Evolutionary conservation across 2,113 vertebrate genomes (phyloP), one percentile per base, ranked within the genome.

Genomic region (Chamaea fasciata): DNA sequence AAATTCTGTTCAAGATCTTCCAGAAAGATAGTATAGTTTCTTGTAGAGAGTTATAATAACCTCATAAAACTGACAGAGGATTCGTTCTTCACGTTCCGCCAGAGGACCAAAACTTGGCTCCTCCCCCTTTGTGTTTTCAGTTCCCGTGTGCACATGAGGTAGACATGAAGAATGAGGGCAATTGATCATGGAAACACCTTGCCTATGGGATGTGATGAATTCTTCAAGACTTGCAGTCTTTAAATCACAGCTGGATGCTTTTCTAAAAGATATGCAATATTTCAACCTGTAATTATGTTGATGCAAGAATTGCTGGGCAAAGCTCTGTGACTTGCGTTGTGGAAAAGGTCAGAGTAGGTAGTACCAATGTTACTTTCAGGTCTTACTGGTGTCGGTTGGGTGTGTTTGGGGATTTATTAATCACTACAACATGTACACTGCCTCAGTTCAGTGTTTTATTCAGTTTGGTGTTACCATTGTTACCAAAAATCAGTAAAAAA

Each of bases 81-180:
- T 85, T 85, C 21, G 90, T 83, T 76, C 39, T 91, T 87, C 27
- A 26, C 50, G 33, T 85, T 14, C 1, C 88, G 78, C 55, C 75
- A 74, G 67, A 87, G 70, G 53, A 74, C 26, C 30, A 74, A 83
- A 87, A 94, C 47, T 90, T 95, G 87, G 57, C 84, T 97, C 13
- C n/a, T 87, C 23, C 60, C 13, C 17, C 37, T 60, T 87, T 65
- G 33, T 19, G 1, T 85, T 95, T 95, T 63, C 30, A 55, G 67
- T 83, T 95, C 70, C 75, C 39, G 10, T n/a, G 26, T 63, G 63
- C 67, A 47, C 50, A 37, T 77, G 78, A 85, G 49, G 55, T 73
- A 57, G 15, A 63, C 13, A 15, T 67, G 67, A 88, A 80, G 55
- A 80, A 77, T 60, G 42, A 85, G 73, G n/a, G 55, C 79, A 92